These are phyloP conservation scores for Ditylenchus weischeri DNA, from an alignment of 2,888 invertebrate species.

Conservation along the genomic window DNA sequence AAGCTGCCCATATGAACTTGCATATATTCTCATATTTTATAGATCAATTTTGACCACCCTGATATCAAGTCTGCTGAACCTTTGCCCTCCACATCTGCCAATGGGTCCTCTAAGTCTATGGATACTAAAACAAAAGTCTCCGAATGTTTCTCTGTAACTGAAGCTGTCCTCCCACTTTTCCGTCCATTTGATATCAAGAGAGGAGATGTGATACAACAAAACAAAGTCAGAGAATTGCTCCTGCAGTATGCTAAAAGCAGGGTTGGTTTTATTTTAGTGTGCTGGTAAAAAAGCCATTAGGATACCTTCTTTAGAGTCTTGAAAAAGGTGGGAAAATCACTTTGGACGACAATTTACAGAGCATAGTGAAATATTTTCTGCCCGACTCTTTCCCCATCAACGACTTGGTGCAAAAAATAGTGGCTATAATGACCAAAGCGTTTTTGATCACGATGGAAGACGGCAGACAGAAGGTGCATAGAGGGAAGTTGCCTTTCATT, in stretches of 20 bases:
- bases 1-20: neutral
- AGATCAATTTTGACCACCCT: conserved; percentile 33
- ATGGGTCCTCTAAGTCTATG: neutral
- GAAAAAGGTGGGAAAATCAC: conserved; percentile 23
- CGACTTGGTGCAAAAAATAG: conserved; percentile 33
- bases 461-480: conserved; percentile 41
- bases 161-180: conserved; percentile 38
- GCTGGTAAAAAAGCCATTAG: neutral
- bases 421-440: conserved; percentile 44
- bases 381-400: conserved; percentile 30
- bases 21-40: conserved; percentile 11
- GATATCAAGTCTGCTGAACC: conserved; percentile 24
- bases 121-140: conserved; percentile 9
- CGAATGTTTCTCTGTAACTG: conserved; percentile 37
- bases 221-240: conserved; percentile 30
- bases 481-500: conserved; percentile 37
- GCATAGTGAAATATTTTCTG: conserved; percentile 31
- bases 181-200: conserved; percentile 25
- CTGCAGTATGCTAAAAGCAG: conserved; percentile 22
- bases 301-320: conserved; percentile 20
- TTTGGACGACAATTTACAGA: conserved; percentile 39
- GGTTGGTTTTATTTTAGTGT: conserved; percentile 13
- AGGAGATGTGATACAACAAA: conserved; percentile 43
- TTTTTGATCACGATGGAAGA: conserved; percentile 42
- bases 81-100: conserved; percentile 3